phyloP scores from a whole-genome alignment of 2,113 vertebrate genomes.

The Callocephalon fimbriatum region DNA sequence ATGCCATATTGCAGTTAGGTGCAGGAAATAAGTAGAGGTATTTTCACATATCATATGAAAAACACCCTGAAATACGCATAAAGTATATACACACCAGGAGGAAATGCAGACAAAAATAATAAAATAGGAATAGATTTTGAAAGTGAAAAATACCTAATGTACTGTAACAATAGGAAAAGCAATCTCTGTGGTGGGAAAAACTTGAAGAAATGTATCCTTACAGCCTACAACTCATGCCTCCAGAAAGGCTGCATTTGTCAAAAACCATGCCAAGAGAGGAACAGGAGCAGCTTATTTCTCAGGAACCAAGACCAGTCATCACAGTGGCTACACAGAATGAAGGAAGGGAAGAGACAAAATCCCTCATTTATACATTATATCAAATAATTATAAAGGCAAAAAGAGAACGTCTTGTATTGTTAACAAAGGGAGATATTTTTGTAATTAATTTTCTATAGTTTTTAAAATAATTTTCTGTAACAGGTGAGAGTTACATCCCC shows the following conservation, averaged over 20 bases:
- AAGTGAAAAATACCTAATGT: neutral
- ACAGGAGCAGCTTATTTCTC: neutral
- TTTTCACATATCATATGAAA: neutral
- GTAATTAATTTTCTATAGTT: neutral
- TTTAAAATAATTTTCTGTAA: neutral
- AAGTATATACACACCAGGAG: neutral
- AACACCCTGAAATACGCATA: constrained; percentile 15
- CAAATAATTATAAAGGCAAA: neutral
- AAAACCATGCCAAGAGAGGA: neutral
- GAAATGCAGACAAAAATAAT: constrained; percentile 9
- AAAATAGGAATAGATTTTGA: neutral
- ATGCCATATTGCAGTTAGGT: neutral
- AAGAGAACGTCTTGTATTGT: neutral
- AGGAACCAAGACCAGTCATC: neutral
- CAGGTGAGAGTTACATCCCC: neutral
- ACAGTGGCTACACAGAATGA: neutral
- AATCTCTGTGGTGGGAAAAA: neutral
- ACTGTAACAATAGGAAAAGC: neutral
- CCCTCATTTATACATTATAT: neutral
- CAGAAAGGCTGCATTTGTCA: neutral
- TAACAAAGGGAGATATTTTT: neutral
- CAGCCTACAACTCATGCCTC: neutral
- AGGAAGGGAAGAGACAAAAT: neutral
- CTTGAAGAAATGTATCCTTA: neutral
- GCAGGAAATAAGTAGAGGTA: neutral